Evolutionary conservation across 2,113 vertebrate species (phyloP), one percentile per base, ranked within the genome.

Genomic region (Anolis carolinensis): DNA sequence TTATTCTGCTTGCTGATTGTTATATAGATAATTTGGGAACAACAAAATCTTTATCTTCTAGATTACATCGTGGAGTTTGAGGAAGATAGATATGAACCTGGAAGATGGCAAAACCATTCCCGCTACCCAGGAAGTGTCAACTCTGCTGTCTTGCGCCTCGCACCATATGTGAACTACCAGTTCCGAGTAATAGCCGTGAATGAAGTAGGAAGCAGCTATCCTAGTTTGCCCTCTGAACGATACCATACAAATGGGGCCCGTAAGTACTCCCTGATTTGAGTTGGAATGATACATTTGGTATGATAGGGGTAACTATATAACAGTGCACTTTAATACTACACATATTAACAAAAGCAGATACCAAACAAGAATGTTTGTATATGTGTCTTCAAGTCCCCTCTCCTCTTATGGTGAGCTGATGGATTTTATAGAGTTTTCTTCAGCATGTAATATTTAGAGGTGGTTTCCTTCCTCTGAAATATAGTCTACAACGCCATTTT

Each of bases 171-270:
- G 91, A 99, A 99, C 96, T 99, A 99, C 88, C 98, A 98, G 86
- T 99, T 99, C 94, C 96, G 99, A 23, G 98, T 99, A 79, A 97
- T 99, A 0, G 98, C 98, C 0, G 91, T 98, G 90, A 99, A 99
- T 16, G 95, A 97, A 0, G 98, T 99, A 52, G 99, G 99, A 84
- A 98, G 95, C 92, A 99, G 99, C 87, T 80, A 92, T 71, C 98
- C 99, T 83, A 99, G 99, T 74, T 20, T 27, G 2, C 97, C 98
- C 0, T 99, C 99, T 0, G 96, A 96, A 4, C 96, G 97, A 6
- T 99, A 99, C 93, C 96, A 97, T 92, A 99, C 98, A 90, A 98
- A 96, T 0, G 98, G 98, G 73, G 97, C 98, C 2, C 93, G 99
- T 99, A 93, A 97, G 97, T 97, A 88, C 23, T 44, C 0, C 2